These are phyloP conservation scores for Dendrocincla fuliginosa DNA, from an alignment of 2,797 vertebrate genomes.

Conservation along the genomic window DNA sequence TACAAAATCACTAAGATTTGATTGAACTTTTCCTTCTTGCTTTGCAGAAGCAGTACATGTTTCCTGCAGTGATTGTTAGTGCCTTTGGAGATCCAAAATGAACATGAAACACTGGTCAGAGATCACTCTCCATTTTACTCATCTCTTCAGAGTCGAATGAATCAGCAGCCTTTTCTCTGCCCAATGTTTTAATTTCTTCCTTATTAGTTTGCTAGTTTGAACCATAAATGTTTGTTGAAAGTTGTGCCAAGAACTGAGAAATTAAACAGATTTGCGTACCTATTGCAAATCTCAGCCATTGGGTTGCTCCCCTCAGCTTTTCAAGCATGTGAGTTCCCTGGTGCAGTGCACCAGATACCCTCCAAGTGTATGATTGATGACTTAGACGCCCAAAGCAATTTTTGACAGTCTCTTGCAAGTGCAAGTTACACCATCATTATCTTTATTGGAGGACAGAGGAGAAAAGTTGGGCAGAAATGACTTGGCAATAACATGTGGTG, in stretches of 20 bases:
- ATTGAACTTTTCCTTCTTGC: not conserved
- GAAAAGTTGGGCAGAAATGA: not conserved
- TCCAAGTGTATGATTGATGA: not conserved
- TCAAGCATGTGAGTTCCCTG: not conserved
- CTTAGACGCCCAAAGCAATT: not conserved
- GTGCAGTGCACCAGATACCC: not conserved
- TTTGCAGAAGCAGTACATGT: not conserved
- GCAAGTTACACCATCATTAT: not conserved
- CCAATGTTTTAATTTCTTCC: not conserved
- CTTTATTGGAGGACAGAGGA: not conserved
- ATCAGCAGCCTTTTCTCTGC: not conserved
- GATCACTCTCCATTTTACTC: not conserved
- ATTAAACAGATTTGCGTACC: not conserved
- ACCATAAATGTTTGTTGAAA: not conserved
- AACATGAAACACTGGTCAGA: fast-evolving
- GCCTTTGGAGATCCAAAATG: not conserved
- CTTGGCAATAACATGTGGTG: fast-evolving
- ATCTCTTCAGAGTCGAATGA: not conserved
- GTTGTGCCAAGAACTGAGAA: not conserved
- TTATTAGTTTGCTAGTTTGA: not conserved
- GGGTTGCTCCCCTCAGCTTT: not conserved
- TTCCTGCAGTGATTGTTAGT: not conserved
- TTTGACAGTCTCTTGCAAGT: not conserved
- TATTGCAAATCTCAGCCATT: not conserved
- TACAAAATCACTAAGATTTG: not conserved